Evolutionary conservation across 2,113 vertebrate genomes (phyloP).

Genomic region (Gymnorhina tibicen): DNA sequence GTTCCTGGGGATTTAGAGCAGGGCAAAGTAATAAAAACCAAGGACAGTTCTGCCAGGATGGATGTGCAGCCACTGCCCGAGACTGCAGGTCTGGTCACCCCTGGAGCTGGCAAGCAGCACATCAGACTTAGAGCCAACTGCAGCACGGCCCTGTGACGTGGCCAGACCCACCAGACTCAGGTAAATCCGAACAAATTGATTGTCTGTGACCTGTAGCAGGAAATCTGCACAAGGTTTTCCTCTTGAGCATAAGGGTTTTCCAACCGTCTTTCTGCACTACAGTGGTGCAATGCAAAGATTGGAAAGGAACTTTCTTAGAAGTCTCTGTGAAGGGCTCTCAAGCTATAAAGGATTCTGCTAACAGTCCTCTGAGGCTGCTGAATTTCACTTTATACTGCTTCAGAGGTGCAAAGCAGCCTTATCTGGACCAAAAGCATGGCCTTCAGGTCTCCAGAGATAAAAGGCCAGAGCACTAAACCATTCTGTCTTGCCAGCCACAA

Average conservation of each 20-base stretch:
- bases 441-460: conserved; percentile 10
- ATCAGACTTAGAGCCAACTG: neutral
- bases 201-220: neutral
- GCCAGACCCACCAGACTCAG: neutral
- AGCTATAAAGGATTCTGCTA: neutral
- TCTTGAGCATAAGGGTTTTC: neutral
- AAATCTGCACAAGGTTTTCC: neutral
- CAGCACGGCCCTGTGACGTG: fast-evolving
- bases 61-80: neutral
- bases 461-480: conserved; percentile 16
- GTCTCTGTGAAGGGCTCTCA: neutral
- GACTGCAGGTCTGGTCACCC: neutral
- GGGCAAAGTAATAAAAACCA: neutral
- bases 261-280: neutral
- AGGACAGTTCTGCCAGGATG: neutral
- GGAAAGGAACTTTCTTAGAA: neutral
- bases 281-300: fast-evolving
- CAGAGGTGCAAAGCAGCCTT: conserved; percentile 4
- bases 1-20: neutral
- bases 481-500: neutral
- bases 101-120: neutral
- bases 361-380: neutral
- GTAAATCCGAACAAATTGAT: neutral
- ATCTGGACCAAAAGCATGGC: neutral
- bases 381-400: neutral